Percentiles rank a stretch among this genome's conserved stretches.
phyloP scores from a whole-genome alignment of 2,797 vertebrate species.

The Cynopterus sphinx region DNA sequence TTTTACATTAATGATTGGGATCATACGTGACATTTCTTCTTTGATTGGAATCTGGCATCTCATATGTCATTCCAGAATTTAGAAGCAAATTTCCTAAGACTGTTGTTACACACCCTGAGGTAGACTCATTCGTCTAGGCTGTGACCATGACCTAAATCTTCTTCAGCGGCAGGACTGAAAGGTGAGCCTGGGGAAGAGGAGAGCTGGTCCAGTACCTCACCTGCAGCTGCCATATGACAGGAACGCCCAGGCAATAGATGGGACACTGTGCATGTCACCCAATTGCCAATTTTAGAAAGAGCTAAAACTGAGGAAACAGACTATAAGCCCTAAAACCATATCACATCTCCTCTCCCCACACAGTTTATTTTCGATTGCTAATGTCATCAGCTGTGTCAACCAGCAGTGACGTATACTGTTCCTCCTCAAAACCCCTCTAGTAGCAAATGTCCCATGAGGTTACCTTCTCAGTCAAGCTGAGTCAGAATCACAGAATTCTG shows the following conservation, averaged over 20 bases:
- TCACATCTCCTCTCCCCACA: background rate
- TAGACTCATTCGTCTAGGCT: background rate
- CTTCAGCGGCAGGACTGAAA: background rate
- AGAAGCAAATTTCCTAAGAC: background rate
- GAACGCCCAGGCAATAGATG: background rate
- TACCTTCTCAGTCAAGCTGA: conserved; percentile 40
- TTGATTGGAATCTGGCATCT: background rate
- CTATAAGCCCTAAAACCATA: conserved; percentile 17
- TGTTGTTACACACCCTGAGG: background rate
- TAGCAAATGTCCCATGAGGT: conserved; percentile 44
- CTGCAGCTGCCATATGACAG: background rate
- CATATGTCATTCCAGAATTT: background rate
- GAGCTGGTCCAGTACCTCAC: background rate
- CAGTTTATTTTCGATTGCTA: background rate
- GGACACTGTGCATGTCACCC: background rate
- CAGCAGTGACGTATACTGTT: background rate
- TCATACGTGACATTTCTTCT: background rate
- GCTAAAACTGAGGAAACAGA: conserved; percentile 10
- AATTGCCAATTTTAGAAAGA: conserved; percentile 45
- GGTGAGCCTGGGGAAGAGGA: background rate
- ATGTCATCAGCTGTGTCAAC: conserved; percentile 44
- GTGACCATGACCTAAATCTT: background rate
- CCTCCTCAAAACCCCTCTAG: conserved; percentile 38
- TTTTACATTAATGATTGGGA: background rate
- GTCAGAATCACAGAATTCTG: conserved; percentile 17